phyloP scores from a whole-genome alignment of 1,140 invertebrate species.

The Aradophagus sp. region DNA sequence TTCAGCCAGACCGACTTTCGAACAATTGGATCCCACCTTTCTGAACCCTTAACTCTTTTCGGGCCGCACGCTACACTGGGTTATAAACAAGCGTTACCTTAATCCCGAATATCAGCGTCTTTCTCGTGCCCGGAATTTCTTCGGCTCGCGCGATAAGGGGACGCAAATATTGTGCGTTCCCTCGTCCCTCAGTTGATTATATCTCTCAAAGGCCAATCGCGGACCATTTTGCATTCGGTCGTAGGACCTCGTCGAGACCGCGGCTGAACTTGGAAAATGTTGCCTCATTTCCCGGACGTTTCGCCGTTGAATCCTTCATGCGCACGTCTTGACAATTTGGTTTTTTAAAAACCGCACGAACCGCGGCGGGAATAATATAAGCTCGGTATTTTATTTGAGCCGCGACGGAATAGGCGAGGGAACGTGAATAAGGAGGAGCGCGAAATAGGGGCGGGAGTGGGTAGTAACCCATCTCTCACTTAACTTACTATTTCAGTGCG shows the following conservation, averaged over 20 bases:
- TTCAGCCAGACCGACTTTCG: slow-evolving; percentile 27
- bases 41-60: slow-evolving; percentile 11
- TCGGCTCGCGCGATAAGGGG: no score
- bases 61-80: background rate
- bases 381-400: slow-evolving; percentile 65
- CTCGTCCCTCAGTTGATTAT: no score
- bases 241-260: no score
- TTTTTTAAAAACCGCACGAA: slow-evolving; percentile 56
- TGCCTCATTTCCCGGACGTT: no score
- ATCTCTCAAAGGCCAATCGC: no score
- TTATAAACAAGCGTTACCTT: slow-evolving; percentile 1
- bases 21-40: slow-evolving; percentile 25
- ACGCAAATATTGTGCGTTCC: no score
- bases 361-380: slow-evolving; percentile 64
- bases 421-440: slow-evolving; percentile 43
- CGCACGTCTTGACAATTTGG: slow-evolving; percentile 53
- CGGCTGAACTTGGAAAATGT: no score
- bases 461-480: slow-evolving; percentile 52
- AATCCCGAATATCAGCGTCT: no score
- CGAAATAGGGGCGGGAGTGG: slow-evolving; percentile 47
- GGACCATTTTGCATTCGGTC: no score
- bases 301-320: slow-evolving; percentile 19
- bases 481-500: slow-evolving; percentile 57
- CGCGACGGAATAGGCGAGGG: slow-evolving; percentile 36
- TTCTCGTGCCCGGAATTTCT: no score